These are phyloP conservation scores for Dendrolimus pini DNA, from an alignment of 2,888 invertebrate genomes.

Conservation along the genomic window DNA sequence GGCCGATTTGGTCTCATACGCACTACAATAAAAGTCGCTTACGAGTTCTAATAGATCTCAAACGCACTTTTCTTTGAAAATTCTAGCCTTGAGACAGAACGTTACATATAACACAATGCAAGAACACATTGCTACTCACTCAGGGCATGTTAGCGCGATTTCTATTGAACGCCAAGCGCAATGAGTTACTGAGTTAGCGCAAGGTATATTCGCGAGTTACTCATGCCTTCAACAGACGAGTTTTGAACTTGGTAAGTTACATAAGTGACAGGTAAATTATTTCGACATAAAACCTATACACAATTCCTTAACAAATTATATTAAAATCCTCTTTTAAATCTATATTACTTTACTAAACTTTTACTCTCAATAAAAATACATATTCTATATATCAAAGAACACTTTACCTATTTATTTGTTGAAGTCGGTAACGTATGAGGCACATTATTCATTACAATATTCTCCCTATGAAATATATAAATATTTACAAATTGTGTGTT, in stretches of 20 bases:
- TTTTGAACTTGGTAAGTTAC: not conserved
- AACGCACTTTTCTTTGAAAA: too few relatives aligned
- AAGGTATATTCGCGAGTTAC: too few relatives aligned
- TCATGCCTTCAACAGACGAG: too few relatives aligned
- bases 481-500: conserved; percentile 18
- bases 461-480: conserved; percentile 22
- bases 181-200: too few relatives aligned
- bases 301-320: conserved; percentile 72
- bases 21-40: too few relatives aligned
- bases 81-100: too few relatives aligned
- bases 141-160: too few relatives aligned
- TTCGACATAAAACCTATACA: conserved; percentile 45
- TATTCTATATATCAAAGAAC: conserved; percentile 71
- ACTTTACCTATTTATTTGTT: conserved; percentile 59
- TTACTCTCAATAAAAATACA: conserved; percentile 60
- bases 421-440: conserved; percentile 70
- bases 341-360: conserved; percentile 70
- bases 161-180: too few relatives aligned
- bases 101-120: too few relatives aligned
- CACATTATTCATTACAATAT: conserved; percentile 56
- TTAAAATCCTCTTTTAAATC: conserved; percentile 66
- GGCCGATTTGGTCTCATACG: too few relatives aligned
- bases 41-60: too few relatives aligned
- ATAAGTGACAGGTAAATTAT: conserved; percentile 30
- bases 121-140: too few relatives aligned